These are phyloP conservation scores for Montipora sp. DNA, from an alignment of 64 coral and sea anemone genomes.

Conservation along the genomic window DNA sequence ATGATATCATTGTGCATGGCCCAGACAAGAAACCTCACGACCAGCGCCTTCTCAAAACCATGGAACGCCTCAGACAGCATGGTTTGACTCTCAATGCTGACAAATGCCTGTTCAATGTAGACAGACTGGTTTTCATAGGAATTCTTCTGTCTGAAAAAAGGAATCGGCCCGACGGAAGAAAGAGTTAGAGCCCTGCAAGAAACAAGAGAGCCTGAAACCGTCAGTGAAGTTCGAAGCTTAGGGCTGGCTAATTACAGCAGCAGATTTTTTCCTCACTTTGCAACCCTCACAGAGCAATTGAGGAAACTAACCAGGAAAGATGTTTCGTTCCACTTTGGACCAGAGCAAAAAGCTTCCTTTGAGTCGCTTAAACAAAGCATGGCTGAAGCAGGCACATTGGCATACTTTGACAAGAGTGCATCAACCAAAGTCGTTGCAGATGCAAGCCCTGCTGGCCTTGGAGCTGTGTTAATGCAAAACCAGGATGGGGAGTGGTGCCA, in stretches of 20 bases:
- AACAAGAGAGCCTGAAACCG: not conserved
- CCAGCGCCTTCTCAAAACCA: not conserved
- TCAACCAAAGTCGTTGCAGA: constrained; percentile 29
- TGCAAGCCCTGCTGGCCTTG: constrained; percentile 38
- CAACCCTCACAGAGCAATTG: too few relatives aligned
- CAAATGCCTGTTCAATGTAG: constrained; percentile 6
- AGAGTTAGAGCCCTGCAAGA: not conserved
- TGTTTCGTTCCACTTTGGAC: too few relatives aligned
- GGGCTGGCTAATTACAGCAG: too few relatives aligned
- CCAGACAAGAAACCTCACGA: constrained; percentile 22
- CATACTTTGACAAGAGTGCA: constrained; percentile 49
- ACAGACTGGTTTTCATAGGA: not conserved
- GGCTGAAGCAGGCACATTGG: constrained; percentile 21
- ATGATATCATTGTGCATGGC: constrained; percentile 32
- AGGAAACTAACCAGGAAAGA: too few relatives aligned
- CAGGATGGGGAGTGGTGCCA: not conserved
- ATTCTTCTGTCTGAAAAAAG: not conserved
- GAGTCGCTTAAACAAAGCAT: not conserved
- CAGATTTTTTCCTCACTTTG: too few relatives aligned
- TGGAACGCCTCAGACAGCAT: not conserved
- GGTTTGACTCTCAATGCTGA: not conserved
- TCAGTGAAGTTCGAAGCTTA: not conserved
- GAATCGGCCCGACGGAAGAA: not conserved
- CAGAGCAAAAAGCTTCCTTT: not conserved
- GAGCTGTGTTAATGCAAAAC: not conserved